Percentiles rank a stretch among this genome's conserved stretches.
Evolutionary conservation across 2,888 invertebrate genomes (phyloP).

Genomic region (Spatulosminthurus flaviceps): DNA sequence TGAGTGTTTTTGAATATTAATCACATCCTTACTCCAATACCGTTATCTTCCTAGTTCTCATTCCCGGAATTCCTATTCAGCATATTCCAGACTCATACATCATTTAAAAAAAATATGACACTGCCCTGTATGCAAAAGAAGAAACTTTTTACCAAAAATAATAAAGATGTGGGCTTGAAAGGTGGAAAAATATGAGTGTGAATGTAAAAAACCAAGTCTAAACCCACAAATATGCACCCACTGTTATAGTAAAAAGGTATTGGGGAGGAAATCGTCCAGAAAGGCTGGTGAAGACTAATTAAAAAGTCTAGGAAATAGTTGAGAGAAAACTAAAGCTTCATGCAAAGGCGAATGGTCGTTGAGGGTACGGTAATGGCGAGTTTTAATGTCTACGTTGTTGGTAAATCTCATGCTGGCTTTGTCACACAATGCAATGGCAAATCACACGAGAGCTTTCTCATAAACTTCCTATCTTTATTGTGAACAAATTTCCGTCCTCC

Average conservation of each 20-base stretch:
- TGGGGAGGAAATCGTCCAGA: not conserved
- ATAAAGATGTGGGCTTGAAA: not conserved
- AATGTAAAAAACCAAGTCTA: not conserved
- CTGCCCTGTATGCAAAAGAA: too few relatives aligned
- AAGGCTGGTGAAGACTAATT: constrained; percentile 11
- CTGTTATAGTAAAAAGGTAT: not conserved
- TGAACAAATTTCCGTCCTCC: too few relatives aligned
- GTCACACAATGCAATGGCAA: constrained; percentile 15
- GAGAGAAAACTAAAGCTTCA: not conserved
- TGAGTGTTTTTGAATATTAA: too few relatives aligned
- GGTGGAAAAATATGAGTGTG: not conserved
- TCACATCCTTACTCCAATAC: too few relatives aligned
- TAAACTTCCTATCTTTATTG: constrained; percentile 18
- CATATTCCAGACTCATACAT: too few relatives aligned
- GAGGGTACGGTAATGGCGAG: constrained; percentile 18
- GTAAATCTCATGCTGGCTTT: constrained; percentile 2
- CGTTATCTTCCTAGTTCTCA: too few relatives aligned
- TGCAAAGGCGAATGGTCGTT: constrained; percentile 18
- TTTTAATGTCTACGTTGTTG: constrained; percentile 3
- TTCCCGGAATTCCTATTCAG: too few relatives aligned
- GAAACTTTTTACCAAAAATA: too few relatives aligned
- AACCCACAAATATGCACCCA: too few relatives aligned
- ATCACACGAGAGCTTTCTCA: constrained; percentile 19
- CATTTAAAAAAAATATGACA: too few relatives aligned
- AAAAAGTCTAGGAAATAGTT: constrained; percentile 11